Evolutionary conservation across 2,797 vertebrate genomes (phyloP), one percentile per base, ranked within the genome.

Genomic region (Margarornis squamiger): DNA sequence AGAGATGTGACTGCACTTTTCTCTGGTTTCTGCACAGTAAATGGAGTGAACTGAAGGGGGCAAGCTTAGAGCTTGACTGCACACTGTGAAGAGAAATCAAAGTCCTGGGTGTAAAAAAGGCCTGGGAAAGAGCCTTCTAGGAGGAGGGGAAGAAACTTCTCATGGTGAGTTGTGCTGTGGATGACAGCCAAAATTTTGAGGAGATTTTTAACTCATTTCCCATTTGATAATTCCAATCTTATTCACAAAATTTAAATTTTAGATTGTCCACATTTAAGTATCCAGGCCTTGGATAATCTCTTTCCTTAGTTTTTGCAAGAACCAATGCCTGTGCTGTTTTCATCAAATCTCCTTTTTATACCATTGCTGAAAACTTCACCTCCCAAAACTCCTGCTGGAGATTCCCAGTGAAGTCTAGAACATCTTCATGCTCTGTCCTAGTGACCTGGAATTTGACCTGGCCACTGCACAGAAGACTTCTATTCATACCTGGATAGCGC

Each of bases 31-130:
- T 91, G 92, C 67, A 51, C 92, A 92, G 86, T 87, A 91, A 93
- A 82, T 92, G 62, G 58, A 96, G 71, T 70, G 58, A 94, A 91
- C 84, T 95, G 93, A 93, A 95, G 86, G 79, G 73, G 71, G 82
- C 43, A 95, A 93, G 80, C 90, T 88, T 95, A 91, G 55, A 92
- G 86, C 86, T 94, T 90, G 70, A 38, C 93, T 93, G 92, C 88
- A 75, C n/a, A 72, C 16, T 48, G n/a, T 49, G 48, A 83, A 92
- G 20, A 79, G 38, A 90, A 91, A 78, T 48, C 61, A 68, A 93
- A 90, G 76, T 74, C 48, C 78, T 93, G 19, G 9, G 30, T 66
- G 26, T 32, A 81, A 67, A 93, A 90, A 30, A 38, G 66, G 26
- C 52, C 41, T 93, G 34, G 55, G 59, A 78, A 89, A 77, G 34